Evolutionary conservation across 2,113 vertebrate genomes (phyloP), one percentile per base, ranked within the genome.

Genomic region (Pomatostomus ruficeps): DNA sequence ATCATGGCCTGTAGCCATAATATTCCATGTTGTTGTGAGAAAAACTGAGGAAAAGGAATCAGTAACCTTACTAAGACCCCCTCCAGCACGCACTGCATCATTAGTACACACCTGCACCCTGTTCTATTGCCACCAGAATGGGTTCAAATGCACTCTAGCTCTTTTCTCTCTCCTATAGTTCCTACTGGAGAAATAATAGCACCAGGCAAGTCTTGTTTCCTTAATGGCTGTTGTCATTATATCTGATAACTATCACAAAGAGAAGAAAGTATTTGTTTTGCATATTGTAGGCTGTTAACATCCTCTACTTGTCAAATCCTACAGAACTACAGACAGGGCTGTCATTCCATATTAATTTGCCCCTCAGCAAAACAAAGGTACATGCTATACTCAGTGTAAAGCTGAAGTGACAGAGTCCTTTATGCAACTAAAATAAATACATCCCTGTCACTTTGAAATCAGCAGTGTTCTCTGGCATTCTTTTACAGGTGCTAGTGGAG

Each of bases 341-440:
- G 87, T 91, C 91, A 85, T 17, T 81, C 58, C 0, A 0, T 61
- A 46, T 92, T 96, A 96, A 96, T 96, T 97, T 95, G 62, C 82
- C 70, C 94, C 96, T 96, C 88, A 96, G 85, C 89, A 95, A 91
- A 93, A 93, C 84, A 94, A 89, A 96, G 42, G 58, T 77, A 84
- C 40, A 3, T 3, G 43, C 43, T 83, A 72, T 66, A 68, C 76
- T 92, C 91, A 91, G 48, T 62, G 80, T 81, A 91, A 94, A 96
- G 61, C 59, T 81, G 15, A 97, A 94, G 48, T 94, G 96, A 84
- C 93, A 93, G 80, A 79, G 62, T 93, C 80, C 68, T 92, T 95
- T 93, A 82, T 70, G 61, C 71, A 91, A 70, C 81, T 62, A 52
- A 96, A 93, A 96, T 96, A 96, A 97, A 97, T 96, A 88, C 48